These are phyloP conservation scores for Aplysina aerophoba DNA, from an alignment of 37 sponge, comb jelly and placozoan genomes.

Conservation along the genomic window DNA sequence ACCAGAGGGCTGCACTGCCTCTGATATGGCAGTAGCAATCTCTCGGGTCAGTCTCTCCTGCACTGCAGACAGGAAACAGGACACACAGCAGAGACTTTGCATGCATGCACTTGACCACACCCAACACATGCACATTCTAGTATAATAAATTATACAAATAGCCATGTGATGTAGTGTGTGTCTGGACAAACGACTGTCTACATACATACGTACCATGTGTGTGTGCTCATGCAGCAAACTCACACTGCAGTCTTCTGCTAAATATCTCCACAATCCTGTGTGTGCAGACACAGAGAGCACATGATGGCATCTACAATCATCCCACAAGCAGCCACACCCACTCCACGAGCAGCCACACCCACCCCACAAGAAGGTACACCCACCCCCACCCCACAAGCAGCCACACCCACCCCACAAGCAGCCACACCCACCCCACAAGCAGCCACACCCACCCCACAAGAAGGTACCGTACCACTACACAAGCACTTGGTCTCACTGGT, in stretches of 20 bases:
- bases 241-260: constrained; percentile 85
- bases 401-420: background rate
- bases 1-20: constrained; percentile 89
- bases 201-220: too few relatives aligned
- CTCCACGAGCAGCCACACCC: background rate
- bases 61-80: constrained; percentile 32
- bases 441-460: background rate
- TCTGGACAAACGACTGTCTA: too few relatives aligned
- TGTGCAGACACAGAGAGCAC: background rate
- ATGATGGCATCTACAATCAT: background rate
- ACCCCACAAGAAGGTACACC: background rate
- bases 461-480: background rate
- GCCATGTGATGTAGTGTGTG: too few relatives aligned
- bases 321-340: background rate
- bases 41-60: constrained; percentile 97
- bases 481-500: background rate
- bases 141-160: too few relatives aligned
- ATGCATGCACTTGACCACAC: too few relatives aligned
- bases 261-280: constrained; percentile 89
- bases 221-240: background rate
- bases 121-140: background rate
- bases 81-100: background rate
- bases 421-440: background rate
- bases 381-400: background rate
- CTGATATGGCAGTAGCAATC: constrained; percentile 87